Conservation (phyloP, 2,113 vertebrate genomes). For the Oryzias melastigma region DNA sequence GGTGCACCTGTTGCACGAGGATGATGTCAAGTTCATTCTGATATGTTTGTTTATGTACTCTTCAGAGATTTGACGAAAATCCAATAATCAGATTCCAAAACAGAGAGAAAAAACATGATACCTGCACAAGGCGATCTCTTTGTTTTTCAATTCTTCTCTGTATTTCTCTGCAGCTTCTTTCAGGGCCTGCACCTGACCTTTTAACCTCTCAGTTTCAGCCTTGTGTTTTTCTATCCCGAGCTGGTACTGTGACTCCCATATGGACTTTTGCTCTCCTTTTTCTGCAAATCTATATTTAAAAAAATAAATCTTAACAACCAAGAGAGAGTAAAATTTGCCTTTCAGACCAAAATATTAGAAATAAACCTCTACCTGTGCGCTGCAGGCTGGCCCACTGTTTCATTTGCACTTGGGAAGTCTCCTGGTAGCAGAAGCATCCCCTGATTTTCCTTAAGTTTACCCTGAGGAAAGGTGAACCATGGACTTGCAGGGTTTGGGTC, state of each 20-base stretch:
- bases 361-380: no score
- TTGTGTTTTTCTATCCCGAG: slow-evolving; percentile 59
- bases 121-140: slow-evolving; percentile 66
- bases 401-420: background rate
- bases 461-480: slow-evolving; percentile 57
- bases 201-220: slow-evolving; percentile 68
- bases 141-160: slow-evolving; percentile 65
- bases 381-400: no score
- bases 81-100: background rate
- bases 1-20: slow-evolving; percentile 58
- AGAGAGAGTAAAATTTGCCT: background rate
- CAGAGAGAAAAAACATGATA: slow-evolving; percentile 23
- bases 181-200: slow-evolving; percentile 67
- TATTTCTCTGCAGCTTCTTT: slow-evolving; percentile 53
- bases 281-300: slow-evolving; percentile 49
- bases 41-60: background rate
- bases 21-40: slow-evolving; percentile 1
- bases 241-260: slow-evolving; percentile 54
- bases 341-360: no score
- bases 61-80: background rate
- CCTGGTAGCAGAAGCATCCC: slow-evolving; percentile 52
- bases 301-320: background rate
- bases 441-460: slow-evolving; percentile 67
- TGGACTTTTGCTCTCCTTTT: slow-evolving; percentile 33
- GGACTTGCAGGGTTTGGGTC: slow-evolving; percentile 31